These are phyloP conservation scores for Ceratosolen fusciceps DNA, from an alignment of 1,140 invertebrate species.

Conservation along the genomic window DNA sequence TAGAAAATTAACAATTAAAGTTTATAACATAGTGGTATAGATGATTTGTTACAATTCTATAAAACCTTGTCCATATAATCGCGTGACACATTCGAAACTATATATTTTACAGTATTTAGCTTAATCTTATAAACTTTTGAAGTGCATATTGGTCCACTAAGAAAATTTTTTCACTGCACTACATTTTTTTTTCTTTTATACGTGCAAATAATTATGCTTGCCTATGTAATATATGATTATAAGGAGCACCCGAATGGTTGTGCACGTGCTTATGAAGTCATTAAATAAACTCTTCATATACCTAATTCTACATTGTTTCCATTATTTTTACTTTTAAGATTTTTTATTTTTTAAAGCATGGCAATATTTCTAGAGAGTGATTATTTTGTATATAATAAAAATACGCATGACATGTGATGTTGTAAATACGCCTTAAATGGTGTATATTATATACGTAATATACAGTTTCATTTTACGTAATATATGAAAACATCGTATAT, in stretches of 20 bases:
- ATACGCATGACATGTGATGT: slow-evolving; percentile 27
- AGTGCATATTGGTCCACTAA: background rate
- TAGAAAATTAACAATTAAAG: slow-evolving; percentile 72
- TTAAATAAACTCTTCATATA: background rate
- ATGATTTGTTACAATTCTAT: slow-evolving; percentile 64
- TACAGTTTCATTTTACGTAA: background rate
- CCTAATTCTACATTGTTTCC: slow-evolving; percentile 21
- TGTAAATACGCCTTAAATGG: slow-evolving; percentile 8
- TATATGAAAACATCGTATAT: slow-evolving; percentile 43
- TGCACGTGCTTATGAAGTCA: background rate
- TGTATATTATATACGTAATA: no score
- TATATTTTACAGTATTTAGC: background rate
- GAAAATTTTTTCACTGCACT: background rate
- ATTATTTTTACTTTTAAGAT: slow-evolving; percentile 41
- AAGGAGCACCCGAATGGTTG: background rate
- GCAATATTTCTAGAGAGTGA: slow-evolving; percentile 61
- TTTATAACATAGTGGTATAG: slow-evolving; percentile 70
- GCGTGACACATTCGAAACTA: slow-evolving; percentile 11
- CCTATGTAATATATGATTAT: background rate
- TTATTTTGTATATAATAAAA: slow-evolving; percentile 22
- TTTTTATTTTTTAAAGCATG: slow-evolving; percentile 63
- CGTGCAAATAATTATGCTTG: slow-evolving; percentile 18
- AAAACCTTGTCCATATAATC: slow-evolving; percentile 1
- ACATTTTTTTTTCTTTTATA: background rate
- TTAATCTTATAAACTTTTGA: background rate